Evolutionary conservation across 2,888 invertebrate species (phyloP), one percentile per base, ranked within the genome.

Genomic region (Philaethria dido): DNA sequence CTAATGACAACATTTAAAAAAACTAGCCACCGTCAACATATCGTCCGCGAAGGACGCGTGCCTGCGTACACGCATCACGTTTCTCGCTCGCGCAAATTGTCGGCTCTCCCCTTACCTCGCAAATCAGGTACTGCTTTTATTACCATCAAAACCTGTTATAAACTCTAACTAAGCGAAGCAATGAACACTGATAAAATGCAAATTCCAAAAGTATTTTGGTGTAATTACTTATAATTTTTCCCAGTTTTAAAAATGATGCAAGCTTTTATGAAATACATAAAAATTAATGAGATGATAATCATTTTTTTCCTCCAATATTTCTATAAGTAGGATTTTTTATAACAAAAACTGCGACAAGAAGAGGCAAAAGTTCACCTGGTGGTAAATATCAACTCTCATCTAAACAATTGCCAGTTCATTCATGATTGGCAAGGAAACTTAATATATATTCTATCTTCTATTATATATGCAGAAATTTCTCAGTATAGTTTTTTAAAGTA

Each of bases 21-120:
- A 85, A 82, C 78, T 77, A 72, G 78, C 78, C 75, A 72, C 72
- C 73, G 73, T 74, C 76, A 74, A 79, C 80, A 82, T 80, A 83
- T 80, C 82, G 82, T 80, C 83, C 83, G 81, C 86, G 87, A 92
- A 89, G 90, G 89, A 89, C 89, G 88, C 86, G 81, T 84, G 87
- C 85, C 83, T 84, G 86, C 86, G 87, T 87, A 87, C 85, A 85
- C 84, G 83, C 84, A 82, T 79, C 64, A 33, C 3, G 70, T 78
- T 79, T 80, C 81, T 77, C 72, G 78, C 79, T 71, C 66, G 54
- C 69, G 64, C 71, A 62, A 66, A 70, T 71, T 69, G 67, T 69
- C 69, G 60, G 62, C 50, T 42, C 59, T 68, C 64, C 66, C 66
- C 72, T 75, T 66, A 63, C 57, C 66, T 69, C 64, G 73, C 70